Evolutionary conservation across 2,888 invertebrate species (phyloP).

Genomic region (Antitype chi): DNA sequence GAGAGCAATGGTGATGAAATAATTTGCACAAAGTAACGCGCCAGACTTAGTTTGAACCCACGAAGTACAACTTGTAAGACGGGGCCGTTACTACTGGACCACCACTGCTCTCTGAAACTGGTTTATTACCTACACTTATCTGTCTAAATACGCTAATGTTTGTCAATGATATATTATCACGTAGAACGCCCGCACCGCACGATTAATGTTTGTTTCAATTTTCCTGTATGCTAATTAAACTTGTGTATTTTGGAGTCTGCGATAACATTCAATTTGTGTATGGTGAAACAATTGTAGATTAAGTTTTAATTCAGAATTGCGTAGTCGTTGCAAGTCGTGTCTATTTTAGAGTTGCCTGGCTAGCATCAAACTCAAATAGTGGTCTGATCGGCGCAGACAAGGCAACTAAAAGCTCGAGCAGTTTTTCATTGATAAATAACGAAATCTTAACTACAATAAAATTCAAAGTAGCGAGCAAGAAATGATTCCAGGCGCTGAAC

Average conservation of each 20-base stretch:
- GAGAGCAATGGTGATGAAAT: too few species aligned
- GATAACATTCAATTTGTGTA: background rate
- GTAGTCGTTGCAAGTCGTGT: background rate
- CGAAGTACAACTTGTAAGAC: too few species aligned
- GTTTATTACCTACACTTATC: background rate
- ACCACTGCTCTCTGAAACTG: too few species aligned
- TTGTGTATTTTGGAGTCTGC: slow-evolving; percentile 4
- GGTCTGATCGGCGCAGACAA: background rate
- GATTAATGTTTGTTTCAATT: background rate
- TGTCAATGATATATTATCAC: background rate
- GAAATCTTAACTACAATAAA: background rate
- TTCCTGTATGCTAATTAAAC: slow-evolving; percentile 21
- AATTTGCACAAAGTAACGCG: too few species aligned
- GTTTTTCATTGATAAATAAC: background rate
- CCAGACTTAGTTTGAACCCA: too few species aligned
- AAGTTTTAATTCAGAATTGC: too few species aligned
- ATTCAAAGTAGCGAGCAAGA: background rate
- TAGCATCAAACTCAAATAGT: background rate
- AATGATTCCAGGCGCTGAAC: background rate
- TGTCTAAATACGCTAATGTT: background rate
- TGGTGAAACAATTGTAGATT: background rate
- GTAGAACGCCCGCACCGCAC: background rate
- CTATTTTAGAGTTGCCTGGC: background rate
- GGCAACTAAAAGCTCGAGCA: background rate
- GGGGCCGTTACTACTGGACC: too few species aligned